Evolutionary conservation across 1,140 invertebrate genomes (phyloP), one percentile per base, ranked within the genome.

Genomic region (Drosophila novamexicana): DNA sequence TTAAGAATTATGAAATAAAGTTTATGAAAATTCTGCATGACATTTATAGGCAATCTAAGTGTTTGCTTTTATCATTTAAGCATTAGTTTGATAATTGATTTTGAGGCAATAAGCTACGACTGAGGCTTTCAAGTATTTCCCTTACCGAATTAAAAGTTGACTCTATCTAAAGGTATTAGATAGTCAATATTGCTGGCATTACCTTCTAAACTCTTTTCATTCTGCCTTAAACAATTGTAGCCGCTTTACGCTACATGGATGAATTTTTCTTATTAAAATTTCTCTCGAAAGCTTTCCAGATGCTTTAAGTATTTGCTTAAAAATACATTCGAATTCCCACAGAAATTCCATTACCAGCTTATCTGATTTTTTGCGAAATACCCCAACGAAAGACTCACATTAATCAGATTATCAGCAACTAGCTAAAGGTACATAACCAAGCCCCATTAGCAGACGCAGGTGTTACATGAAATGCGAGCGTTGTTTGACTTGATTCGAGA

Each of bases 321-420:
- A 50, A 50, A 34, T 10, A 7, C 18, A 59, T 53, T 57, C 62
- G 42, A 61, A 73, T 61, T 67, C 49, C 57, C 56, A 44, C 39
- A 53, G 42, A 44, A 74, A 69, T 69, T 69, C 65, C 52, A 56
- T 42, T 50, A 34, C 29, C 45, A 56, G 50, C 45, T 75, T 36
- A 64, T 52, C 66, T 57, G 50, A 29, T 44, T 59, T 66, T 34
- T 8, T 39, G 42, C 29, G 53, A 42, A 65, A 22, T 18, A 9
- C 59, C 32, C 16, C 12, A 12, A 14, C 16, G 36, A 54, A 59
- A 63, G 37, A 50, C 53, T 42, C 45, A 42, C 59, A 74, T 70
- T 86, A 86, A 86, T 88, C 83, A 67, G 83, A 86, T 86, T 86
- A 86, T 76, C 79, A 18, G 2, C 47, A 12, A 18, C 42, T 49